These are phyloP conservation scores for Hydrotaea diabolus DNA, from an alignment of 2,888 invertebrate genomes.

Conservation along the genomic window DNA sequence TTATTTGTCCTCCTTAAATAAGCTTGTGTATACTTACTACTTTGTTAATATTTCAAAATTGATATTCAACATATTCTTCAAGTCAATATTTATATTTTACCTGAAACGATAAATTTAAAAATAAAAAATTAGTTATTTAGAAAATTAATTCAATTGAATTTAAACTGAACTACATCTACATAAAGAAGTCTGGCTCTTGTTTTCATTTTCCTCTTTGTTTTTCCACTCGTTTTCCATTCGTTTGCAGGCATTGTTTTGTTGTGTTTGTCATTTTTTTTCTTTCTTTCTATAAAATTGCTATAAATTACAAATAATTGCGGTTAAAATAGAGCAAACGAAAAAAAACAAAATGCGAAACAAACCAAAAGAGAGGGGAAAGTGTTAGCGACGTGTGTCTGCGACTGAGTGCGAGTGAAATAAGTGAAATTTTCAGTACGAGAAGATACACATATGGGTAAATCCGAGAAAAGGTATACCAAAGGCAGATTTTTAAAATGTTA, in stretches of 20 bases:
- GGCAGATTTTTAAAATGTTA: too few relatives aligned
- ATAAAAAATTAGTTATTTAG: not conserved
- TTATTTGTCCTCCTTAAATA: too few relatives aligned
- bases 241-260: conserved; percentile 4
- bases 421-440: conserved; percentile 59
- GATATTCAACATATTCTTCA: not conserved
- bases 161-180: too few relatives aligned
- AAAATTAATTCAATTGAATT: conserved; percentile 14
- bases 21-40: not conserved
- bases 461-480: too few relatives aligned
- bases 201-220: not conserved
- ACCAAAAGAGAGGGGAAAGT: conserved; percentile 21
- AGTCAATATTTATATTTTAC: too few relatives aligned
- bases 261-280: not conserved
- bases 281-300: not conserved
- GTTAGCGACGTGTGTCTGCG: not conserved
- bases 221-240: not conserved
- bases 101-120: not conserved
- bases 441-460: too few relatives aligned
- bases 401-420: conserved; percentile 44
- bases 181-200: not conserved
- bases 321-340: conserved; percentile 51
- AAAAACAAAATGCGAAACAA: not conserved
- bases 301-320: conserved; percentile 56
- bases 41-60: not conserved